These are phyloP conservation scores for Myotis daubentonii DNA, from an alignment of 2,797 vertebrate genomes.

Conservation along the genomic window DNA sequence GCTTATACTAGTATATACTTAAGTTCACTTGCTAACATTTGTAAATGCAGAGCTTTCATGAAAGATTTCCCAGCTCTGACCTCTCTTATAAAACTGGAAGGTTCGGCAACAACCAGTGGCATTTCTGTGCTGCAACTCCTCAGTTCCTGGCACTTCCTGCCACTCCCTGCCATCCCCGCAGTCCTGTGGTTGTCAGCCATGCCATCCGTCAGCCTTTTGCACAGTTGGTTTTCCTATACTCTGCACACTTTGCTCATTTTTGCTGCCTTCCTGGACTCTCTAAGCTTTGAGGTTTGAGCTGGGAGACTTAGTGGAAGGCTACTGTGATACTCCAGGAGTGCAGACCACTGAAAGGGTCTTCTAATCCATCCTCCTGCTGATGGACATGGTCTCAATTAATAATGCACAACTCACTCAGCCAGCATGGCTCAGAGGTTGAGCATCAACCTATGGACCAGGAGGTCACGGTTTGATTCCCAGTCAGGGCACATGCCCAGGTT, in stretches of 20 bases:
- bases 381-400: background rate
- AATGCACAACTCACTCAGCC: background rate
- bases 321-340: background rate
- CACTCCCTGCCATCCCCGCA: accelerated
- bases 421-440: no score
- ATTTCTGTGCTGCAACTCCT: background rate
- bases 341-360: background rate
- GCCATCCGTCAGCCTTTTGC: background rate
- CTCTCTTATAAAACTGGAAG: background rate
- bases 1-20: background rate
- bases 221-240: background rate
- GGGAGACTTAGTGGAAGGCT: background rate
- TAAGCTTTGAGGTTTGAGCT: background rate
- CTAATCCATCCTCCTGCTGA: background rate
- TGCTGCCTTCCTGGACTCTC: background rate
- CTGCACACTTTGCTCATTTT: background rate
- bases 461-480: no score
- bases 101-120: accelerated
- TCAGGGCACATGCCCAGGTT: no score
- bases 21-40: background rate
- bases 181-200: background rate
- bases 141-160: background rate
- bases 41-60: background rate
- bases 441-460: no score
- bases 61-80: background rate